Evolutionary conservation across 2,888 invertebrate species (phyloP).

Genomic region (Cremastobaeus sp.): DNA sequence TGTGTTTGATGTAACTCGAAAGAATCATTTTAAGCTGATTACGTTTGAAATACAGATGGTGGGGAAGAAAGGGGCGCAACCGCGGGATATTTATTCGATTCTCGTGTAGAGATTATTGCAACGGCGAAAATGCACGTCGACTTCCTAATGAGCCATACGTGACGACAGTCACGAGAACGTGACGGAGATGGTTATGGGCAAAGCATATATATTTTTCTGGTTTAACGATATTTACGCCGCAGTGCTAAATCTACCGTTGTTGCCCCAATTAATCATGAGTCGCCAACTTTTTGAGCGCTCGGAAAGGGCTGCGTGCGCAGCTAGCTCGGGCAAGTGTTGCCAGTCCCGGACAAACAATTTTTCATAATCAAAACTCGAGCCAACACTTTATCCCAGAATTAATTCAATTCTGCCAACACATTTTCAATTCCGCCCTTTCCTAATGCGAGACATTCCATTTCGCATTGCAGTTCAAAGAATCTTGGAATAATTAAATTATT

Average conservation of each 20-base stretch:
- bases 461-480: conserved; percentile 6
- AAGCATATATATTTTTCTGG: conserved; percentile 15
- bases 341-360: too few relatives aligned
- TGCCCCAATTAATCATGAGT: not conserved
- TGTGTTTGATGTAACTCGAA: conserved; percentile 7
- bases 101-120: conserved; percentile 52
- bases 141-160: conserved; percentile 56
- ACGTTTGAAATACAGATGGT: conserved; percentile 16
- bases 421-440: not conserved
- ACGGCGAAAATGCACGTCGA: conserved; percentile 49
- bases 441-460: not conserved
- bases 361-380: too few relatives aligned
- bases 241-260: conserved; percentile 12
- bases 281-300: not conserved
- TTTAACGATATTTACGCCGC: conserved; percentile 19
- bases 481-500: conserved; percentile 21
- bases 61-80: conserved; percentile 16
- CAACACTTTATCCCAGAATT: too few relatives aligned
- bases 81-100: conserved; percentile 50
- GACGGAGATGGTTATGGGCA: conserved; percentile 42
- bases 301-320: too few relatives aligned
- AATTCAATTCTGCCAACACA: not conserved
- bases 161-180: conserved; percentile 54
- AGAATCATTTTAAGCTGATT: conserved; percentile 27
- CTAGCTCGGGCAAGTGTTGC: too few relatives aligned